phyloP scores from a whole-genome alignment of 2,113 vertebrate genomes.

The Cisticola juncidis region DNA sequence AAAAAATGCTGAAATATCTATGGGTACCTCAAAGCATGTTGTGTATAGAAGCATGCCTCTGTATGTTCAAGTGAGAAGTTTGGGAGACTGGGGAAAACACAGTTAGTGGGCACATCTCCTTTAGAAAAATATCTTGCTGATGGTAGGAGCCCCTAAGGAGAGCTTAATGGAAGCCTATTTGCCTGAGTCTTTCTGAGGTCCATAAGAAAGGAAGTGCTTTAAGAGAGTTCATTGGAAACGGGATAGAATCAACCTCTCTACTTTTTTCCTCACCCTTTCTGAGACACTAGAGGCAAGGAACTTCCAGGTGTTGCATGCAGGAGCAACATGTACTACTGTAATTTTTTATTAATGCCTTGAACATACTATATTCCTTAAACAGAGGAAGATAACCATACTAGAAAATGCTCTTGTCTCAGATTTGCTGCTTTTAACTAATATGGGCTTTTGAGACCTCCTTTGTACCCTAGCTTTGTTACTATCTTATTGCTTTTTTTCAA shows the following conservation, averaged over 20 bases:
- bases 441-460: background rate
- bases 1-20: background rate
- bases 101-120: background rate
- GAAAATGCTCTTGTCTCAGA: background rate
- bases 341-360: background rate
- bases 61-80: background rate
- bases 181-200: background rate
- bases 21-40: background rate
- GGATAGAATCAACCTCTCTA: background rate
- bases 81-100: background rate
- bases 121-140: background rate
- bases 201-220: background rate
- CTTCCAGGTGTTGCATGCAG: background rate
- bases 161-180: slow-evolving; percentile 3
- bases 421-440: background rate
- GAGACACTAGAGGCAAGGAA: background rate
- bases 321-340: background rate
- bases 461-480: background rate
- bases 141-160: background rate
- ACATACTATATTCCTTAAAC: background rate
- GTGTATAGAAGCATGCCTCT: background rate
- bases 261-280: background rate
- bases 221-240: background rate
- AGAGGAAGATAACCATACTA: background rate
- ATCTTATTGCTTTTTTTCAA: background rate